Base-by-base conservation (phyloP, 2,113 vertebrate species). In the Riparia riparia region DNA sequence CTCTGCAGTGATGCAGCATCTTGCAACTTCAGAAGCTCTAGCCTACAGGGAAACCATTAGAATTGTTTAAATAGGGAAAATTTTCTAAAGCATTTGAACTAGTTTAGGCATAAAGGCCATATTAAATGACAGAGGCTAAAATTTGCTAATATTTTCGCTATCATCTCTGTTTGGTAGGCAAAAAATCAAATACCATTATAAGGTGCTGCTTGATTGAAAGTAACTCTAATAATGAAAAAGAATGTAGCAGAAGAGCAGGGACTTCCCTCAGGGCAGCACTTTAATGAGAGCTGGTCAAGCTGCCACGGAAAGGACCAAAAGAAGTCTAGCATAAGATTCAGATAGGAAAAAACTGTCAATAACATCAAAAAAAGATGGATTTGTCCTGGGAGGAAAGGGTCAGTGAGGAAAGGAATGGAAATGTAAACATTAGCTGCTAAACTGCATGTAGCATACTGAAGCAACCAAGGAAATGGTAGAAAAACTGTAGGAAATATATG, bases 341-440 rank as follows among this genome's bases (percentile, higher is more conserved):
- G 81, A 81, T 17, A 72, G 44, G n/a, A 32, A 70, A 89, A 88
- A 86, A 90, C 17, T 73, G 56, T 53, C 85, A 81, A 83, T 82
- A 86, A 56, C 42, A 58, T 65, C 32, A 89, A 74, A 70, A 78
- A 78, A 90, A 56, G 47, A 47, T 31, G 12, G 26, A 66, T 93
- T 90, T 64, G 37, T 92, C 71, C 41, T 50, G 56, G 51, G 45
- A 95, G 25, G 12, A 93, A 93, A 71, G 63, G 82, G 82, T 84
- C 51, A 92, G 56, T 15, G 22, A 89, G 34, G 41, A 92, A 71
- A 19, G 86, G 31, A 92, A 90, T 61, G 20, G 41, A 74, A 93
- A 78, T 44, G 60, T 68, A 90, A 94, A 82, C 56, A 56, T 65
- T 68, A 92, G 69, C 72, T 90, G 83, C 90, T 39, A 93, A 93